Evolutionary conservation across 2,888 invertebrate species (phyloP).

Genomic region (Amblyjoppa proteus): DNA sequence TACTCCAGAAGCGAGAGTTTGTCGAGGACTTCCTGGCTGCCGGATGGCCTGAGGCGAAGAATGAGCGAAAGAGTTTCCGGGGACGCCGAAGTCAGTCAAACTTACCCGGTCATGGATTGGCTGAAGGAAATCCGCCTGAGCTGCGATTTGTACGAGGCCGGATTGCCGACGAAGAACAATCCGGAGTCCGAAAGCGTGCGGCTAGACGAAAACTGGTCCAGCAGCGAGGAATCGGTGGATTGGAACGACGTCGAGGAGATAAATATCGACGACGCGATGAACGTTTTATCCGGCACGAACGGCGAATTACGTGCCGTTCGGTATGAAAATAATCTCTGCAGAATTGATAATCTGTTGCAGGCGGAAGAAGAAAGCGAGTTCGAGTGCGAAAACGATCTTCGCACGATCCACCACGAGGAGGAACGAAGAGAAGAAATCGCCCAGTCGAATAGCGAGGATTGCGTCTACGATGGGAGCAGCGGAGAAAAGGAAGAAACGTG

Average conservation of each 20-base stretch:
- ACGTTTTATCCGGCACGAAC: conserved; percentile 18
- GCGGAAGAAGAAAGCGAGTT: neutral
- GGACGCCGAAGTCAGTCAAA: conserved; percentile 48
- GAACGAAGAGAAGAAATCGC: conserved; percentile 1
- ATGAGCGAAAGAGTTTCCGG: conserved; percentile 60
- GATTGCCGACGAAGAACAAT: conserved; percentile 20
- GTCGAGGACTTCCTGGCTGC: conserved; percentile 65
- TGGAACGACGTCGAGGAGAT: conserved; percentile 39
- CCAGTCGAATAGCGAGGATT: neutral
- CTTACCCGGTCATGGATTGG: conserved; percentile 70
- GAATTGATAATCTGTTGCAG: neutral
- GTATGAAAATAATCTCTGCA: neutral
- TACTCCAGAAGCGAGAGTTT: conserved; percentile 41
- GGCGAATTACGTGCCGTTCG: conserved; percentile 1
- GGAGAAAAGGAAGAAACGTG: neutral
- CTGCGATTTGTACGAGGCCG: conserved; percentile 69
- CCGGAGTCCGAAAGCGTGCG: neutral
- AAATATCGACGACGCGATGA: conserved; percentile 11
- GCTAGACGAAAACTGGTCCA: conserved; percentile 41
- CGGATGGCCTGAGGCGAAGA: conserved; percentile 63
- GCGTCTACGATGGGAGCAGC: conserved; percentile 10
- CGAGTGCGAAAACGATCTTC: neutral
- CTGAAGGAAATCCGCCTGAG: conserved; percentile 68
- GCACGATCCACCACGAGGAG: neutral
- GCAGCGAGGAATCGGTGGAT: conserved; percentile 42